Base-by-base conservation (phyloP, 2,888 invertebrate species). In the Furcula furcula region DNA sequence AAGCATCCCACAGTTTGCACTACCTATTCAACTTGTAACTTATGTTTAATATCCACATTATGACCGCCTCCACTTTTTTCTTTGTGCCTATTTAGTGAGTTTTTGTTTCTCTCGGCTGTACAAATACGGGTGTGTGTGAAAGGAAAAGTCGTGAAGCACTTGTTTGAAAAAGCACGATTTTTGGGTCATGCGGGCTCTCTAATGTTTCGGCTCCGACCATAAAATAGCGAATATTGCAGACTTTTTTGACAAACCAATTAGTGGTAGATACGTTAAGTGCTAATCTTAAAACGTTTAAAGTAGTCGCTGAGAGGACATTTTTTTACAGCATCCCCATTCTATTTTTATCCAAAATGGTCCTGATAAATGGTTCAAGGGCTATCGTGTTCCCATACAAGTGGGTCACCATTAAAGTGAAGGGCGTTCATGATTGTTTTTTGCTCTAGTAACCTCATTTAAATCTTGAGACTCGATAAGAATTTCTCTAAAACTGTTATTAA, bases 331-430 rank as follows among this genome's bases (percentile, higher is more conserved):
- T 39, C 42, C 40, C 45, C 28, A 48, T 46, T 57, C 51, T 63
- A 65, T 62, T 58, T 61, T 46, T 34, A 54, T 50, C 46, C 50
- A 47, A 64, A 67, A 47, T 56, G 50, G 36, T 30, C 31, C 7
- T 46, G 79, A 78, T 76, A 77, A 75, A 52, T 55, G 63, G 83
- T 76, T 83, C 80, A 81, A 71, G 72, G 80, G 79, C 72, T 83
- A 84, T 84, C 83, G 54, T 44, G 50, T 63, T 63, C 65, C 61
- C 63, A 64, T 60, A 67, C 72, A 76, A 77, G 67, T 79, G 70
- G 79, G 80, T 77, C 73, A 81, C 71, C 73, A 74, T 68, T 70
- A 71, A 73, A 67, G 65, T 57, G 65, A 65, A 66, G 67, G 67
- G 57, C 66, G 66, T 68, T 67, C 54, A 54, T 55, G 68, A 69